Conservation (phyloP, 2,888 invertebrate genomes). For the Tuta absoluta region DNA sequence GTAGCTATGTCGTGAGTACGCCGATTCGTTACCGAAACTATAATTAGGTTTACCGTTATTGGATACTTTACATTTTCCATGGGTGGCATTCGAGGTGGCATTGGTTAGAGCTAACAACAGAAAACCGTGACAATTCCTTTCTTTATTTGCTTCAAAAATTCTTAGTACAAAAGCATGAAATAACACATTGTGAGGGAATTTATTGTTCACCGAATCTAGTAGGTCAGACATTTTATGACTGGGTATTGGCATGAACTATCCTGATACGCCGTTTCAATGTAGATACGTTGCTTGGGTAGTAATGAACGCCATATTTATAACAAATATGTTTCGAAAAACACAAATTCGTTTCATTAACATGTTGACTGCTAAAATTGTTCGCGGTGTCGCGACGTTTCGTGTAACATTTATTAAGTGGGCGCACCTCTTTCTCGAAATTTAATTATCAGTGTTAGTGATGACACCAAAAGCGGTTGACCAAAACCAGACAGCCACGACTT, state of each 20-base stretch:
- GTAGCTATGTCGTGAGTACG: slow-evolving; percentile 64
- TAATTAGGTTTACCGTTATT: slow-evolving; percentile 76
- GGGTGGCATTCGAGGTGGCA: slow-evolving; percentile 44
- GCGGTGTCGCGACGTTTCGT: slow-evolving; percentile 65
- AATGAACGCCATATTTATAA: slow-evolving; percentile 46
- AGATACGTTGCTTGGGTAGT: slow-evolving; percentile 38
- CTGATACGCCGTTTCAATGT: not conserved
- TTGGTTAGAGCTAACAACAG: slow-evolving; percentile 45
- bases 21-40: slow-evolving; percentile 69
- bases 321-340: slow-evolving; percentile 55
- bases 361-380: slow-evolving; percentile 72
- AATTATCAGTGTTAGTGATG: slow-evolving; percentile 74
- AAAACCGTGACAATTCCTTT: slow-evolving; percentile 58
- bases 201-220: not conserved
- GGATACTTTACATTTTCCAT: slow-evolving; percentile 65
- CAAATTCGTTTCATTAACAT: slow-evolving; percentile 74
- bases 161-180: not conserved
- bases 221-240: not conserved
- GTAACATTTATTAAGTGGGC: slow-evolving; percentile 72
- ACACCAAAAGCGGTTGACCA: slow-evolving; percentile 63
- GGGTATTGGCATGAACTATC: not conserved
- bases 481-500: slow-evolving; percentile 52
- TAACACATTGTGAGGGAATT: not conserved
- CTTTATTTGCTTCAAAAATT: slow-evolving; percentile 50
- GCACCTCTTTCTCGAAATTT: slow-evolving; percentile 72